phyloP scores from a whole-genome alignment of 2,888 invertebrate genomes.

The Pinctada fucata region DNA sequence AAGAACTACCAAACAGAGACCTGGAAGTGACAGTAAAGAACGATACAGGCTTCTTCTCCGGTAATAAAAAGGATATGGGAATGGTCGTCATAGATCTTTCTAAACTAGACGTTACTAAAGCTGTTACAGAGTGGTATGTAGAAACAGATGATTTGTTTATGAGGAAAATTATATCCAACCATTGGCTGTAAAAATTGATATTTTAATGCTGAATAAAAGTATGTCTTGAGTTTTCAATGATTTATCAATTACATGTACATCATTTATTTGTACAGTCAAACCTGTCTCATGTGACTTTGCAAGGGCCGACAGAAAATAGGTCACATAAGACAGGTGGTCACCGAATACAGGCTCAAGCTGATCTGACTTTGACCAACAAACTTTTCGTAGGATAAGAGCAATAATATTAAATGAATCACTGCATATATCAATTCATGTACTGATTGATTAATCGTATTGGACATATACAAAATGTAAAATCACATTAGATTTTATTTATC shows the following conservation, averaged over 20 bases:
- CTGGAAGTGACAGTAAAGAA: constrained; percentile 88
- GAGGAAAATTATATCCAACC: background rate
- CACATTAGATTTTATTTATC: no score
- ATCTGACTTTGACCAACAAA: no score
- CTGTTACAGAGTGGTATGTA: constrained; percentile 84
- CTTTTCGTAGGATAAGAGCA: no score
- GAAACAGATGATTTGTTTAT: background rate
- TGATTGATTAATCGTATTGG: no score
- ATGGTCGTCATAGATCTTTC: constrained; percentile 83
- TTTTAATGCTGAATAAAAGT: background rate
- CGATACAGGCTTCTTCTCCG: constrained; percentile 81
- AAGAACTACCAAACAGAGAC: constrained; percentile 86
- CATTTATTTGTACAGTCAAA: background rate
- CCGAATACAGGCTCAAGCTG: no score
- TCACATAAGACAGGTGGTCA: no score
- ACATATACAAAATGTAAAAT: no score
- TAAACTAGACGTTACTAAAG: constrained; percentile 83
- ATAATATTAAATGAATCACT: no score
- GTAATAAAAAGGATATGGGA: constrained; percentile 83
- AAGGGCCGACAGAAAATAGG: no score
- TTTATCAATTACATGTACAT: background rate
- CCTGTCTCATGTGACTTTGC: background rate
- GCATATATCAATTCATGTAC: no score
- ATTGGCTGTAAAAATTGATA: background rate
- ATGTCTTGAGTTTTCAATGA: background rate